A percentile compares a stretch with the other conserved stretches of the same genome.
Conservation (phyloP, 2,797 vertebrate genomes). For the Gambelia wislizenii region DNA sequence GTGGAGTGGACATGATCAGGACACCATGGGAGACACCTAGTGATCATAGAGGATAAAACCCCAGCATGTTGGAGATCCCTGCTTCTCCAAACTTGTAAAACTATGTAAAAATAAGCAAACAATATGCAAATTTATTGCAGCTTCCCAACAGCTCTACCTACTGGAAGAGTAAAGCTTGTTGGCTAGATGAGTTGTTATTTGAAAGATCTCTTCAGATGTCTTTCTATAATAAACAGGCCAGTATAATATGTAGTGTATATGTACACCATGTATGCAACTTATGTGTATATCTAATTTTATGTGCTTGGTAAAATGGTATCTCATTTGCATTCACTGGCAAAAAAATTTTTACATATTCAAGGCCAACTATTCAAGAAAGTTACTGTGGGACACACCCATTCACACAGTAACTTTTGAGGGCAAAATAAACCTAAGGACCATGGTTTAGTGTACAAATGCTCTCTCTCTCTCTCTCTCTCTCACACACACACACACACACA, state of each 20-base stretch:
- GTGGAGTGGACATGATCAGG: background rate
- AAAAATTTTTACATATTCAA: background rate
- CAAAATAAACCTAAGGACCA: too few relatives aligned
- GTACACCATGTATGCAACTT: too few relatives aligned
- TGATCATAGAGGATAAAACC: background rate
- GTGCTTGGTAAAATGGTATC: background rate
- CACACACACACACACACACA: background rate
- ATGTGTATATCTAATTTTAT: background rate
- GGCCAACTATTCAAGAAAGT: too few relatives aligned
- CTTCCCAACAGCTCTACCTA: background rate
- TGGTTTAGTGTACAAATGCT: too few relatives aligned
- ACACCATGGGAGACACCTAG: too few relatives aligned
- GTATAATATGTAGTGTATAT: too few relatives aligned
- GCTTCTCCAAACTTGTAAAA: background rate
- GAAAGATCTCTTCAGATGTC: accelerated
- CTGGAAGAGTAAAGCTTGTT: background rate
- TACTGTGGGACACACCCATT: background rate
- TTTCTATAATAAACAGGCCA: background rate
- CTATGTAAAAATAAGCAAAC: background rate
- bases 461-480: background rate
- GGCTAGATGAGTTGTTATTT: background rate
- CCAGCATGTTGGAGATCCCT: background rate
- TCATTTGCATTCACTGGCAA: background rate
- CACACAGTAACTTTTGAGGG: background rate
- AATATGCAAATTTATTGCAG: background rate